These are phyloP conservation scores for Girardinichthys multiradiatus DNA, from an alignment of 2,113 vertebrate genomes.

Conservation along the genomic window DNA sequence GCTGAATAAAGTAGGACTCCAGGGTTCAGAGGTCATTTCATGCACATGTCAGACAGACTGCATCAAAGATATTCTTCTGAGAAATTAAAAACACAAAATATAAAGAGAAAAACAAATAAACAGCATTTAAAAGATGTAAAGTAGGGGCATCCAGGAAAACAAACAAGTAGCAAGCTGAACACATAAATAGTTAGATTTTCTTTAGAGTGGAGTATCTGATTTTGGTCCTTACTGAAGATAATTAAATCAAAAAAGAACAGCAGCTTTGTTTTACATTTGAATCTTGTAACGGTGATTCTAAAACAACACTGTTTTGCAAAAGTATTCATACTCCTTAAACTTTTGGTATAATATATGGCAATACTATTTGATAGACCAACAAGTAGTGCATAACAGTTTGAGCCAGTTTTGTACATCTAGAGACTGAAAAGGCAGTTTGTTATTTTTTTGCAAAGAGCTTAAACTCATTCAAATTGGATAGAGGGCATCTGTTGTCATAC, in stretches of 20 bases:
- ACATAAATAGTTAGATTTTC: slow-evolving; percentile 19
- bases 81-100: neutral
- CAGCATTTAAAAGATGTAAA: neutral
- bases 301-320: too few species aligned
- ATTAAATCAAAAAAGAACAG: neutral
- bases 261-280: too few species aligned
- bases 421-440: too few species aligned
- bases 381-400: too few species aligned
- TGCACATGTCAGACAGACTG: neutral
- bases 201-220: neutral
- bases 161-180: slow-evolving; percentile 5
- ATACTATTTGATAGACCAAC: too few species aligned
- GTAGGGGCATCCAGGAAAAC: neutral
- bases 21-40: slow-evolving; percentile 15
- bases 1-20: neutral
- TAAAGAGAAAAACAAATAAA: neutral
- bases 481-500: too few species aligned
- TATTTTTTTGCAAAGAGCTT: too few species aligned
- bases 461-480: too few species aligned
- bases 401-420: too few species aligned
- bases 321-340: too few species aligned
- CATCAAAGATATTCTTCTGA: neutral
- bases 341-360: too few species aligned
- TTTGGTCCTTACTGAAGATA: slow-evolving; percentile 12
- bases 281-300: too few species aligned